Evolutionary conservation across 2,797 vertebrate species (phyloP).

Genomic region (Macroramphosus scolopax): DNA sequence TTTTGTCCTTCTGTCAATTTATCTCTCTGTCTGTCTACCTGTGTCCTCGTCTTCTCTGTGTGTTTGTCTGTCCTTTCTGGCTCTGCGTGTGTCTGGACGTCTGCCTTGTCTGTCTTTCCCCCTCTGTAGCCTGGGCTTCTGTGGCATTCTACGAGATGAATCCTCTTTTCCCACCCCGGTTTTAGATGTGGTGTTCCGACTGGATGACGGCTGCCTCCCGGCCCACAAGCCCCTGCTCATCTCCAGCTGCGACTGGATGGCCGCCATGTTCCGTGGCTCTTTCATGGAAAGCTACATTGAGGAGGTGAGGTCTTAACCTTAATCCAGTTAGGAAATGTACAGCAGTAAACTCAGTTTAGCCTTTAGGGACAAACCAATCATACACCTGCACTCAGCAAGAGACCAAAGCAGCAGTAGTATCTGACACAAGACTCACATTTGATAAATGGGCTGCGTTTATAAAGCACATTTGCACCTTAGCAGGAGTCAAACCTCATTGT

Average conservation of each 20-base stretch:
- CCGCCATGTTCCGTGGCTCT: constrained; percentile 90
- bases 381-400: neutral
- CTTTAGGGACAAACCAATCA: neutral
- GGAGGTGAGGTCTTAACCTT: constrained; percentile 71
- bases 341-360: constrained; percentile 2
- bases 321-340: neutral
- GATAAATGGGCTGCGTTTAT: neutral
- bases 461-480: no score
- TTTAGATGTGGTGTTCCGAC: constrained; percentile 87
- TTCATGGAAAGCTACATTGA: constrained; percentile 88
- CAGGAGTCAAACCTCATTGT: no score
- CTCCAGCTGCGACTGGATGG: constrained; percentile 93
- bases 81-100: constrained; percentile 60
- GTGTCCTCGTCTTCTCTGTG: constrained; percentile 64
- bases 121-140: constrained; percentile 81
- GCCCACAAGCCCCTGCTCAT: constrained; percentile 91
- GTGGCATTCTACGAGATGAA: constrained; percentile 83
- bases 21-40: constrained; percentile 78
- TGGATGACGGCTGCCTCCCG: constrained; percentile 85
- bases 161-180: constrained; percentile 82
- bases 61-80: constrained; percentile 59
- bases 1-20: constrained; percentile 77
- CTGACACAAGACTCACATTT: constrained; percentile 10
- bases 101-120: constrained; percentile 71
- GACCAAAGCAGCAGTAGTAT: neutral